These are phyloP conservation scores for Epiblema foenella DNA, from an alignment of 2,888 invertebrate species.

Conservation along the genomic window DNA sequence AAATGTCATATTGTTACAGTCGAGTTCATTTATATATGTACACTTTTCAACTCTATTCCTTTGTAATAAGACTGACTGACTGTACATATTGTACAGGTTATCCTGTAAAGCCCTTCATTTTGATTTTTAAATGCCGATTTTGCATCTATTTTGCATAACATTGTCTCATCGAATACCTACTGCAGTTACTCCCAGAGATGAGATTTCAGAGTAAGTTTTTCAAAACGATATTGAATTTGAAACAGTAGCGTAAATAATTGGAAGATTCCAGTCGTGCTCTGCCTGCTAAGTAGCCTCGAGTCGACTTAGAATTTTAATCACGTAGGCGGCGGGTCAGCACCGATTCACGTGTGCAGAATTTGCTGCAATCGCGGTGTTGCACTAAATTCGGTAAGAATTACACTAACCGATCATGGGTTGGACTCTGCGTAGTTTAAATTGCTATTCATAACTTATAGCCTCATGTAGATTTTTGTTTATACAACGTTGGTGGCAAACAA, in stretches of 20 bases:
- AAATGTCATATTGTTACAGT: no score
- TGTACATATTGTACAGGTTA: no score
- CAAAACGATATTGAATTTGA: slow-evolving; percentile 8
- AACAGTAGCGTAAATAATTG: slow-evolving; percentile 25
- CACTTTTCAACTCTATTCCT: no score
- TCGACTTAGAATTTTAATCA: slow-evolving; percentile 60
- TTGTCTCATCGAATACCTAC: neutral
- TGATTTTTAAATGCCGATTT: no score
- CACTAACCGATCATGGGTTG: slow-evolving; percentile 15
- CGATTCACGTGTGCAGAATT: slow-evolving; percentile 62
- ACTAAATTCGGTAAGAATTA: slow-evolving; percentile 31
- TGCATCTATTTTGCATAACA: no score
- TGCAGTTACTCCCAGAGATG: neutral
- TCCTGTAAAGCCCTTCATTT: no score
- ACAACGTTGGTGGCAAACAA: no score
- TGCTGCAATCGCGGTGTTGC: slow-evolving; percentile 57
- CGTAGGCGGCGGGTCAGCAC: slow-evolving; percentile 63
- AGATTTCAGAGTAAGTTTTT: neutral
- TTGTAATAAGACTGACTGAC: no score
- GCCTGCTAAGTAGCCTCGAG: slow-evolving; percentile 43
- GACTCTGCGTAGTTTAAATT: slow-evolving; percentile 1
- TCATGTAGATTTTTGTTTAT: no score
- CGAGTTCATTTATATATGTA: no score
- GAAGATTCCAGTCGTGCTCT: slow-evolving; percentile 4
- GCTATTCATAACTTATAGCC: neutral